These are phyloP conservation scores for Phoronis australis DNA, from an alignment of 2,888 invertebrate genomes.

Conservation along the genomic window DNA sequence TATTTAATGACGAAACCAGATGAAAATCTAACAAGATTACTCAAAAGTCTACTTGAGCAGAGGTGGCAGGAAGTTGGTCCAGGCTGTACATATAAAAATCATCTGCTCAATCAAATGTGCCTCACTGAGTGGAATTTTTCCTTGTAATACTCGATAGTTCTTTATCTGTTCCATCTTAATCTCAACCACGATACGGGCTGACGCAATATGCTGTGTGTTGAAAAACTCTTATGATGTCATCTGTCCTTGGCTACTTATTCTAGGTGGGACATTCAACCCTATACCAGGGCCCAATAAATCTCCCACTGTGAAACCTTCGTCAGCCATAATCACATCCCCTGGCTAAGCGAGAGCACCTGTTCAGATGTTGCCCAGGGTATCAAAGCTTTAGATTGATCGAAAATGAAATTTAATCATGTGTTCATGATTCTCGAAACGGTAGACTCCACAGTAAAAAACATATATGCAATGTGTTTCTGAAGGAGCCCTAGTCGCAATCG, in stretches of 20 bases:
- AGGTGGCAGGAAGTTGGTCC: too few species aligned
- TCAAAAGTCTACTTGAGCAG: too few species aligned
- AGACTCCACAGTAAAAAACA: constrained; percentile 10
- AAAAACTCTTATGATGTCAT: constrained; percentile 11
- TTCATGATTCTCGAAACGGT: constrained; percentile 13
- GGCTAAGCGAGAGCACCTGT: constrained; percentile 7
- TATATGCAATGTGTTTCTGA: constrained; percentile 13
- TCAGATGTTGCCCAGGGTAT: constrained; percentile 14
- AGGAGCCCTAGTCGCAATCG: constrained; percentile 7
- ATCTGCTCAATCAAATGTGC: too few species aligned
- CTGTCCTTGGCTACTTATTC: constrained; percentile 2
- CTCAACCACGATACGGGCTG: constrained; percentile 12
- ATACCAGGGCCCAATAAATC: constrained; percentile 11
- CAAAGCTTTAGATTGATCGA: constrained; percentile 8
- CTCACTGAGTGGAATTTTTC: too few species aligned
- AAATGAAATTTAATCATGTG: constrained; percentile 16
- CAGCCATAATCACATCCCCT: constrained; percentile 9
- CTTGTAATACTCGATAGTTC: constrained; percentile 11
- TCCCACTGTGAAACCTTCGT: constrained; percentile 15
- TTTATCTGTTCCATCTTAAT: constrained; percentile 16
- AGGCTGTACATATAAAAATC: too few species aligned
- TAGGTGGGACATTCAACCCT: constrained; percentile 12
- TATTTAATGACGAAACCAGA: too few species aligned
- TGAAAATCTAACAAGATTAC: too few species aligned
- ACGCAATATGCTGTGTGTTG: constrained; percentile 9